A percentile compares a stretch with the other conserved stretches of the same genome.
These are phyloP conservation scores for Zalophus californianus DNA, from an alignment of 2,797 vertebrate species.

Conservation along the genomic window DNA sequence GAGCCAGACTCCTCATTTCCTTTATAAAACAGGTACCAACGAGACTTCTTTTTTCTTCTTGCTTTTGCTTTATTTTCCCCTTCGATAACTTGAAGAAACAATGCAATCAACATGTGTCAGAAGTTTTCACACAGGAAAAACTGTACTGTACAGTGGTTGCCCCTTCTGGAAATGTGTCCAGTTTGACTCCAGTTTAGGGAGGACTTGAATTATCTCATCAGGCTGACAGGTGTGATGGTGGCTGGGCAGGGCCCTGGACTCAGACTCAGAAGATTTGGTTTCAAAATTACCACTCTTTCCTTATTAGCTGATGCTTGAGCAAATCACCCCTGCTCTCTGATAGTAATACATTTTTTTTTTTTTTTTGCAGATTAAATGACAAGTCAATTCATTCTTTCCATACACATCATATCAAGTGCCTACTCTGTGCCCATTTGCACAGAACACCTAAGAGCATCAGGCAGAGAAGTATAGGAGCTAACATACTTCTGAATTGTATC, in stretches of 20 bases:
- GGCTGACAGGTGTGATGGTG: not conserved
- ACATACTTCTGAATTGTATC: not conserved
- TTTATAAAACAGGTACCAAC: not conserved
- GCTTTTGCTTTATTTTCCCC: not conserved
- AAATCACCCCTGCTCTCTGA: not conserved
- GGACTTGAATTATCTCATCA: not conserved
- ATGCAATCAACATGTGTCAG: not conserved
- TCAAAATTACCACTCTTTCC: not conserved
- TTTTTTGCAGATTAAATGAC: not conserved
- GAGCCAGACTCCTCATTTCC: not conserved
- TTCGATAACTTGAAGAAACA: not conserved
- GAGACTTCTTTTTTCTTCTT: not conserved
- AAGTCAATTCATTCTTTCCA: not conserved
- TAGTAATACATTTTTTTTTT: not conserved
- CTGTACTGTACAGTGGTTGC: rapidly evolving
- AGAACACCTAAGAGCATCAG: not conserved
- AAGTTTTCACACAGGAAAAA: not conserved
- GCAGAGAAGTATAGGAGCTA: not conserved
- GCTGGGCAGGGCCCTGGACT: not conserved
- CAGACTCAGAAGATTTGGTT: not conserved
- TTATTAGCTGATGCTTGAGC: not conserved
- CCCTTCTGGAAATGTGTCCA: not conserved
- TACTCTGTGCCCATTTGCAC: not conserved
- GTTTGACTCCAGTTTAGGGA: not conserved
- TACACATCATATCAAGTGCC: not conserved